Evolutionary conservation across 1,140 invertebrate genomes (phyloP).

Genomic region (Brachionus koreanus): DNA sequence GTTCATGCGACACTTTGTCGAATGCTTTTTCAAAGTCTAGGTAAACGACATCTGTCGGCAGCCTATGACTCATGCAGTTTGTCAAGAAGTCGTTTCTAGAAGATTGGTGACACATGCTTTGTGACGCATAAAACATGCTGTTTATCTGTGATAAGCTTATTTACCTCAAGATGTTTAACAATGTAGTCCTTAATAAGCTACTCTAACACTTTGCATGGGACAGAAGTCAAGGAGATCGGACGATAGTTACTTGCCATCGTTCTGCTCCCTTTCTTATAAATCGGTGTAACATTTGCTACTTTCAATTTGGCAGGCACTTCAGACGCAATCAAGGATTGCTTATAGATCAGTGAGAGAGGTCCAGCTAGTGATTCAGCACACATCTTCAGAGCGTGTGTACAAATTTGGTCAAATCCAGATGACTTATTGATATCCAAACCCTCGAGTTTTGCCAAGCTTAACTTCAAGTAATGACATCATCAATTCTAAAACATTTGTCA

Average conservation of each 20-base stretch:
- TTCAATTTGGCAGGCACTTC: constrained; percentile 38
- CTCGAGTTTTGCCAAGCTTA: background rate
- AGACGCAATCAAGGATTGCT: background rate
- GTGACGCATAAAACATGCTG: background rate
- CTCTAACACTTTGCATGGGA: no score
- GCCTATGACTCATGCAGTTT: background rate
- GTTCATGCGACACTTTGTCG: constrained; percentile 14
- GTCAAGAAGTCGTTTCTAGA: background rate
- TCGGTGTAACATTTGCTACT: constrained; percentile 39
- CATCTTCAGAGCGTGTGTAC: background rate
- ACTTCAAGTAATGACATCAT: background rate
- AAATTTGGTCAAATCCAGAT: background rate
- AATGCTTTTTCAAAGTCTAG: constrained; percentile 14
- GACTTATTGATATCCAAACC: background rate
- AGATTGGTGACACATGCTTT: constrained; percentile 45
- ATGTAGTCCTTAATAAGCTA: no score
- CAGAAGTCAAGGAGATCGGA: background rate
- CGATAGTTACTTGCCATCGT: constrained; percentile 26
- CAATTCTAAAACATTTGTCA: background rate
- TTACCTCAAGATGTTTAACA: no score
- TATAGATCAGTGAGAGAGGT: background rate
- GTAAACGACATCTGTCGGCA: background rate
- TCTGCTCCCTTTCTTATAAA: constrained; percentile 40
- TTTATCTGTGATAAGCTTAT: no score
- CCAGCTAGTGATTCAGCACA: background rate